Evolutionary conservation across 2,888 invertebrate species (phyloP), one percentile per base, ranked within the genome.

Genomic region (Neoaliturus tenellus): DNA sequence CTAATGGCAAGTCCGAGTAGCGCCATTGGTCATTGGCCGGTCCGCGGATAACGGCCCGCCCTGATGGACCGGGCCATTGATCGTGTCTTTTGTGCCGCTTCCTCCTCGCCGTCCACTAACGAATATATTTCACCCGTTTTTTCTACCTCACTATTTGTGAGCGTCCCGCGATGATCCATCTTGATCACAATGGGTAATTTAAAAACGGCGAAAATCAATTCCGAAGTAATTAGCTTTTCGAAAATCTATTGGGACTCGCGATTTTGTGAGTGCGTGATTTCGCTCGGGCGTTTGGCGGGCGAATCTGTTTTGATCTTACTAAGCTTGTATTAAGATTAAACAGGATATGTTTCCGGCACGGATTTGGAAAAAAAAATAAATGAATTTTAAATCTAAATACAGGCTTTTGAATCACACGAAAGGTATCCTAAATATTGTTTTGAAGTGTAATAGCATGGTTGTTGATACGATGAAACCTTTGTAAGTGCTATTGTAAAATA

Each of bases 101-200:
- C 75, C 75, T 75, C 75, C 39, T 48, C 75, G 31, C 31, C 71
- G 75, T 75, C 75, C 75, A 75, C 75, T 75, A 75, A 44, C 75
- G 75, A 75, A 75, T 75, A 75, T 75, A 75, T 75, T 75, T 75
- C 75, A 75, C 48, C 75, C 44, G 75, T 75, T 75, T 75, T 75
- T 75, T 62, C 5, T 28, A 75, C 23, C 75, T 75, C 75, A 75
- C 44, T 75, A 75, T 75, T 75, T 44, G 75, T 41, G 75, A 28
- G 25, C 75, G 75, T 75, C 75, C 75, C 75, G 12, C 20, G 31
- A 44, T 75, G 23, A 75, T 75, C 41, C 75, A 75, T 75, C 75
- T 75, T 75, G 75, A 75, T 75, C 75, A 75, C 75, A 75, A 75
- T 75, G 75, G 44, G 44, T 28, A 28, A 41, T 44, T 75, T 31